Conservation (phyloP, 2,113 vertebrate genomes). For the Embiotoca jacksoni region DNA sequence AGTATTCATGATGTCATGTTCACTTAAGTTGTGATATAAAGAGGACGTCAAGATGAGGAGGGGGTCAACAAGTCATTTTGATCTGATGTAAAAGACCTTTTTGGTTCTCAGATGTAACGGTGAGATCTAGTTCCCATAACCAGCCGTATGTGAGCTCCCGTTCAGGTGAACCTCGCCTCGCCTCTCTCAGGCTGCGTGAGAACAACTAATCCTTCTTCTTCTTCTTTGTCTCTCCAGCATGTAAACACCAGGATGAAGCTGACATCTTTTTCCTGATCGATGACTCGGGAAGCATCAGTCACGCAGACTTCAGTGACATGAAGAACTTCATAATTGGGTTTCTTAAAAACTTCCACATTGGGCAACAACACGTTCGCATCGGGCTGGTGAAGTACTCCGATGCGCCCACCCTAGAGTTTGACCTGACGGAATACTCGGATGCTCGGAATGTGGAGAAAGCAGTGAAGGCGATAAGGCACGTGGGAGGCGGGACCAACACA, state of each 20-base stretch:
- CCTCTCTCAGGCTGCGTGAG: too few species aligned
- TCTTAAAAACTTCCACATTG: conserved; percentile 77
- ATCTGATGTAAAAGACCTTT: too few species aligned
- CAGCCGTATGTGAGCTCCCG: too few species aligned
- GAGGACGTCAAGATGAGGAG: too few species aligned
- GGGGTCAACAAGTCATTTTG: too few species aligned
- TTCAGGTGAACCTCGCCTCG: too few species aligned
- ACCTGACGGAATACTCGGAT: conserved; percentile 55
- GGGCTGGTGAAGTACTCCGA: conserved; percentile 83
- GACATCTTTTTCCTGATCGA: conserved; percentile 89
- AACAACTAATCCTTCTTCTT: too few species aligned
- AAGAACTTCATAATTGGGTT: conserved; percentile 83
- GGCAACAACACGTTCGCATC: conserved; percentile 78
- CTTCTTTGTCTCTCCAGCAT: conserved; percentile 71
- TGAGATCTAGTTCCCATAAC: too few species aligned
- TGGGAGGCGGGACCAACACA: conserved; percentile 73
- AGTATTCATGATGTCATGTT: too few species aligned
- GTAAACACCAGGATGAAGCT: conserved; percentile 80
- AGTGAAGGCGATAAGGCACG: conserved; percentile 65
- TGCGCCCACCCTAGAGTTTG: conserved; percentile 58
- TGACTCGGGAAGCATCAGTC: conserved; percentile 79
- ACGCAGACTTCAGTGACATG: conserved; percentile 81
- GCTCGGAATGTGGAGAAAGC: conserved; percentile 64
- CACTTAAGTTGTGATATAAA: too few species aligned
- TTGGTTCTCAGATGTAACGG: too few species aligned